A percentile compares a stretch with the other conserved stretches of the same genome.
Evolutionary conservation across 2,888 invertebrate genomes (phyloP).

Genomic region (Atethmia centrago): DNA sequence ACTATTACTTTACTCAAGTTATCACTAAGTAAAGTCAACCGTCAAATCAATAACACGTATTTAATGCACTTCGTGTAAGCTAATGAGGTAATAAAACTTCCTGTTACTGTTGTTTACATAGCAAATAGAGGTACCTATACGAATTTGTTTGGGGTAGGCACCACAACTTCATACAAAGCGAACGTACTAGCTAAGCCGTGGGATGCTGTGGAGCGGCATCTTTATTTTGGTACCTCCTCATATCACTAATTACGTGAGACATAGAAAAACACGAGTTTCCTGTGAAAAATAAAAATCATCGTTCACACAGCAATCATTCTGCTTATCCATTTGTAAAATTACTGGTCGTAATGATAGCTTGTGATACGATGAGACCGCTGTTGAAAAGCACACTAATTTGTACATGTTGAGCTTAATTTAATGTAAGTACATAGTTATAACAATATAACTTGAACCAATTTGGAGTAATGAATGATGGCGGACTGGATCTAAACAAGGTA

Average conservation of each 20-base stretch:
- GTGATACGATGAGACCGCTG: constrained; percentile 1
- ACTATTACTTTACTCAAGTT: background rate
- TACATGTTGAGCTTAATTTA: constrained; percentile 21
- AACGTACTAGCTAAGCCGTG: background rate
- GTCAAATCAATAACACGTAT: too few relatives aligned
- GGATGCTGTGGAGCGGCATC: background rate
- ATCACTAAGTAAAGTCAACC: background rate
- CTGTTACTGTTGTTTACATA: too few relatives aligned
- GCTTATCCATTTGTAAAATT: constrained; percentile 60
- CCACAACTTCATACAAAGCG: background rate
- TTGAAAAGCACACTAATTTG: constrained; percentile 28
- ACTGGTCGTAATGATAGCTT: constrained; percentile 42
- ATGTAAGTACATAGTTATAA: constrained; percentile 8
- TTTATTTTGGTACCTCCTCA: background rate
- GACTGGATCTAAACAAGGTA: background rate
- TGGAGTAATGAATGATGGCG: constrained; percentile 2
- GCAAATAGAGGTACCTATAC: too few relatives aligned
- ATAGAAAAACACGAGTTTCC: constrained; percentile 57
- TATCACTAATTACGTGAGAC: constrained; percentile 48
- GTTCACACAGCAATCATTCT: constrained; percentile 57
- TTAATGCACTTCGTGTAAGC: too few relatives aligned
- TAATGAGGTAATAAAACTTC: too few relatives aligned
- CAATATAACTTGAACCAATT: background rate
- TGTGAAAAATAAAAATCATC: constrained; percentile 63
- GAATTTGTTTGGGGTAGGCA: too few relatives aligned